These are phyloP conservation scores for Neodon shergylaensis DNA, from an alignment of 2,113 vertebrate species.

Conservation along the genomic window DNA sequence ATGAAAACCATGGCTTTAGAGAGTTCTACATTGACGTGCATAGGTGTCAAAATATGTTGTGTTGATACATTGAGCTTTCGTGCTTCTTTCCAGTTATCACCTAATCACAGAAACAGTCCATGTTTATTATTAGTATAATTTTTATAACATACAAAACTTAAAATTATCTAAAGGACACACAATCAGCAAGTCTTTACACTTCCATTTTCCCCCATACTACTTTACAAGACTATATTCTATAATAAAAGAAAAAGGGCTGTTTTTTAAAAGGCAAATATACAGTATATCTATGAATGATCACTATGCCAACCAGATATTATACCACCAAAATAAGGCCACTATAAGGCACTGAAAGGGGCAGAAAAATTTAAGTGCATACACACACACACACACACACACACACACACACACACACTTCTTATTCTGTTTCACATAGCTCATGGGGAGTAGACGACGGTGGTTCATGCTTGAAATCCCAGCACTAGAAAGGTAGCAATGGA, in stretches of 20 bases:
- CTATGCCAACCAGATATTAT: neutral
- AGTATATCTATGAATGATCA: neutral
- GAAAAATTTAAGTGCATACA: neutral
- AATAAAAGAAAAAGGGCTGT: neutral
- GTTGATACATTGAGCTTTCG: conserved; percentile 90
- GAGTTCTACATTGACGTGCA: conserved; percentile 94
- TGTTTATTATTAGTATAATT: neutral
- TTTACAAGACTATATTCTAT: conserved; percentile 21
- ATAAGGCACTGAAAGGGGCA: neutral
- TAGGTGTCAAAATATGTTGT: conserved; percentile 95
- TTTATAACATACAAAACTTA: conserved; percentile 21
- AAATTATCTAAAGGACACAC: neutral
- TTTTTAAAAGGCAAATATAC: neutral
- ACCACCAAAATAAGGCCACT: neutral
- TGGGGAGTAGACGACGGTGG: no score
- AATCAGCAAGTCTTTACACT: neutral
- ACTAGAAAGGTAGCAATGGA: neutral
- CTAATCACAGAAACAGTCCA: conserved; percentile 81
- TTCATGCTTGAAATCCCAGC: neutral
- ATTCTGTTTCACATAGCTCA: no score
- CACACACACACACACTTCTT: no score
- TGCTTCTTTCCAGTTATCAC: conserved; percentile 94
- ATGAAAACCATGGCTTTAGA: conserved; percentile 96
- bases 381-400: no score
- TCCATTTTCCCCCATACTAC: neutral